Base-by-base conservation (phyloP, 2,113 vertebrate species). In the Misgurnus mizolepis region DNA sequence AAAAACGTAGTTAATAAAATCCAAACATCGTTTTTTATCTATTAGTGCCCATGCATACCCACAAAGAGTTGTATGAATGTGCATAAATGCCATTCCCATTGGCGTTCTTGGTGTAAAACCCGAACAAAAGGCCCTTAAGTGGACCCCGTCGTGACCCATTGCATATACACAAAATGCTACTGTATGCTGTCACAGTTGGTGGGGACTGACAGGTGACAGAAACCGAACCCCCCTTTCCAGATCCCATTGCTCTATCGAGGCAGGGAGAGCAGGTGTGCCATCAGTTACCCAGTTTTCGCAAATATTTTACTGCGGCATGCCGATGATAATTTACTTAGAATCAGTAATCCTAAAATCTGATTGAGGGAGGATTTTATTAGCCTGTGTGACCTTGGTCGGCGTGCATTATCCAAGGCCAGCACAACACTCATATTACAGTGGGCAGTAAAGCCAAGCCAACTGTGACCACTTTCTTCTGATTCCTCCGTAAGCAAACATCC, bases 261-360 rank as follows among this genome's bases (percentile, higher is more conserved):
- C 53, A 45, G 58, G 40, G 81, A 61, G 56, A 91, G 82, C 85
- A 81, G 84, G 85, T 87, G 82, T 15, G 58, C 64, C 82, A 76
- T 80, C 84, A 77, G 81, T 87, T 76, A 90, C 80, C 86, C 83
- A 82, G 85, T 91, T 89, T 90, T 88, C 5, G 49, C 71, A 85
- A 86, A 86, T 90, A 91, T 92, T 92, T 92, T 61, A 88, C 88
- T 87, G 67, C 88, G 88, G 92, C 94, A 94, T 95, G 94, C 93
- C 91, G 93, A 91, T 94, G 90, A 95, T 95, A 92, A 94, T 96
- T 96, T 93, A 94, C 93, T 95, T 93, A 93, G 91, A 93, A 94
- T 90, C 90, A 89, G 92, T 93, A 94, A 95, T 95, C 94, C 94
- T 92, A 93, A 94, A 95, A 95, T 96, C 94, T 93, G 93, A 95